phyloP scores from a whole-genome alignment of 2,113 vertebrate genomes.

The Bucco capensis region DNA sequence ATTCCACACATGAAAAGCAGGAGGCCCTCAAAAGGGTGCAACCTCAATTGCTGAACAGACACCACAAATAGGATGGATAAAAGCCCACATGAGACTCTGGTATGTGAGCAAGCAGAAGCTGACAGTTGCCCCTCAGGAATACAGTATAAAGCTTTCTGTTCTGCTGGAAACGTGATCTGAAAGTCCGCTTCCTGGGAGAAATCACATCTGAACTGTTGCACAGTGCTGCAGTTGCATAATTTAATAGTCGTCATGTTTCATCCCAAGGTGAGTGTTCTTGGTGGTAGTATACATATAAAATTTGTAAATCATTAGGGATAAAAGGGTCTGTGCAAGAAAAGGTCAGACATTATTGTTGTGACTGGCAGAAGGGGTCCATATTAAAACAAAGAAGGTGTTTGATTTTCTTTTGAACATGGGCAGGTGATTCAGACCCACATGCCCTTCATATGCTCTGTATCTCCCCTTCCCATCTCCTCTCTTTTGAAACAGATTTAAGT shows the following conservation, averaged over 20 bases:
- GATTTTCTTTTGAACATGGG: constrained; percentile 33
- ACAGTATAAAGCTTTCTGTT: constrained; percentile 43
- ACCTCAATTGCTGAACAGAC: constrained; percentile 56
- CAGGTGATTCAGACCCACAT: constrained; percentile 50
- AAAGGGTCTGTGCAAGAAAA: constrained; percentile 30
- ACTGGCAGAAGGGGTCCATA: constrained; percentile 4
- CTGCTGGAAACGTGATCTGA: constrained; percentile 48
- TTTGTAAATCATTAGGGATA: constrained; percentile 49
- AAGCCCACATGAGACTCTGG: constrained; percentile 56
- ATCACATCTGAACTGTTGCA: constrained; percentile 25
- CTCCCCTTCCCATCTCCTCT: constrained; percentile 39
- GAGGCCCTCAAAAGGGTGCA: constrained; percentile 49
- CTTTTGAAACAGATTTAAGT: constrained; percentile 65
- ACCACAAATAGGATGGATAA: constrained; percentile 54
- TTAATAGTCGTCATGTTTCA: constrained; percentile 28
- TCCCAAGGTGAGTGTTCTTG: constrained; percentile 27
- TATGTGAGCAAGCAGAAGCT: constrained; percentile 55
- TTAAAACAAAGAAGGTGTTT: constrained; percentile 60
- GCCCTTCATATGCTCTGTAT: constrained; percentile 45
- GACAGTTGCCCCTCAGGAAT: constrained; percentile 53
- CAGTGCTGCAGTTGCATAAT: constrained; percentile 46
- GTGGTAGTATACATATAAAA: not conserved
- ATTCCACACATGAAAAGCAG: constrained; percentile 50
- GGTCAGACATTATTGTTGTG: constrained; percentile 21
- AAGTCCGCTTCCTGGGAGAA: constrained; percentile 50